Base-by-base conservation (phyloP, 2,113 vertebrate genomes). In the Phaetusa simplex region DNA sequence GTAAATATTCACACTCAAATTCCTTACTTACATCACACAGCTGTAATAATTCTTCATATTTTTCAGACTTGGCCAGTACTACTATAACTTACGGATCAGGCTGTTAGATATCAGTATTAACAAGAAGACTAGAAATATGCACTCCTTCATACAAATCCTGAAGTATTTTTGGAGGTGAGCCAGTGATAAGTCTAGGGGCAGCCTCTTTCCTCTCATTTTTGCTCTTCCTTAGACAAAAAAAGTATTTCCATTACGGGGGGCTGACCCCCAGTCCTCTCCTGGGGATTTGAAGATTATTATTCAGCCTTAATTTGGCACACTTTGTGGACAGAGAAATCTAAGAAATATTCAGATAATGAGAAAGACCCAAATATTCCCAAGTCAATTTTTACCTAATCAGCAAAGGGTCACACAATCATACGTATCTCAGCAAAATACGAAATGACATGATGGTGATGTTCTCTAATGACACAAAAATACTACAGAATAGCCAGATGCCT, bases 401-500 rank as follows among this genome's bases (percentile, higher is more conserved):
- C 40, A 62, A 72, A 87, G 72, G 64, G 73, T 82, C 70, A 81
- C 38, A 64, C 29, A 88, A 58, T 52, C 86, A 66, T 7, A 82
- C 5, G 1, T 29, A 78, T 40, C 62, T 91, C 92, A 56, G 38
- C 59, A 93, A 86, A 93, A 49, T 59, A 91, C 1, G 0, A 84
- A 95, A 84, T 92, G 8, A 40, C 80, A 90, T 27, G 38, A 91
- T 52, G 69, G 64, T 23, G n/a, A 69, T 89, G 82, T 7, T 84
- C 59, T 90, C 53, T 96, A 96, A 97, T 74, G 82, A 86, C 74
- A 91, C n/a, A 69, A 80, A 97, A 93, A 59, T 38, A 64, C 40
- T 42, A 49, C 66, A 65, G 55, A 79, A 91, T 11, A 82, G 66
- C 62, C 72, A 94, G 50, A 18, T 79, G 10, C 11, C 49, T 45